A percentile compares a stretch with the other conserved stretches of the same genome.
Conservation (phyloP, 2,888 invertebrate genomes). For the Exocentrus adspersus region DNA sequence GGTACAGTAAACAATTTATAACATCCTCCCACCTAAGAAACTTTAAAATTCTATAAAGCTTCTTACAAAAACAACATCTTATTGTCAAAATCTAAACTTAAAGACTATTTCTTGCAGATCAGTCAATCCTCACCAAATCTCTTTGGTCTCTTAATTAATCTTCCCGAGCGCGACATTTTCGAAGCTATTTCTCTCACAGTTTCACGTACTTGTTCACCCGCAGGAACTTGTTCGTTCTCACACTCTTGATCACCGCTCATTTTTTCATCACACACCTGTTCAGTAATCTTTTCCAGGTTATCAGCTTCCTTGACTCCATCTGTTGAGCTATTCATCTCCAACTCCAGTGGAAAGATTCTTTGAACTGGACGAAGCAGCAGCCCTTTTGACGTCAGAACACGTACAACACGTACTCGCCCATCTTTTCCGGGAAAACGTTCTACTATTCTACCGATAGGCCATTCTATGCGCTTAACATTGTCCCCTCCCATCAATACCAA, state of each 20-base stretch:
- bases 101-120: too few species aligned
- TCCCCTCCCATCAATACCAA: too few species aligned
- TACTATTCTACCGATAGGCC: too few species aligned
- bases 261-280: neutral
- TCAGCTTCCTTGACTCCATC: neutral
- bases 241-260: neutral
- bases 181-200: too few species aligned
- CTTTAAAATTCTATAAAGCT: too few species aligned
- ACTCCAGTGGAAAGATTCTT: neutral
- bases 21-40: too few species aligned
- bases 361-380: neutral
- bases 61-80: too few species aligned
- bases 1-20: too few species aligned
- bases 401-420: neutral
- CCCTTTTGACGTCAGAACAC: neutral
- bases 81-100: too few species aligned
- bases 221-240: neutral
- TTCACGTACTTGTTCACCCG: too few species aligned
- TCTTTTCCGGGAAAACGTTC: constrained; percentile 1
- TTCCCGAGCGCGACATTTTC: neutral
- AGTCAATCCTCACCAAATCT: too few species aligned
- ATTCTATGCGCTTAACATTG: too few species aligned
- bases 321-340: neutral
- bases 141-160: neutral
- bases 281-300: neutral